These are phyloP conservation scores for Chelonus insularis DNA, from an alignment of 1,140 invertebrate species.

Conservation along the genomic window DNA sequence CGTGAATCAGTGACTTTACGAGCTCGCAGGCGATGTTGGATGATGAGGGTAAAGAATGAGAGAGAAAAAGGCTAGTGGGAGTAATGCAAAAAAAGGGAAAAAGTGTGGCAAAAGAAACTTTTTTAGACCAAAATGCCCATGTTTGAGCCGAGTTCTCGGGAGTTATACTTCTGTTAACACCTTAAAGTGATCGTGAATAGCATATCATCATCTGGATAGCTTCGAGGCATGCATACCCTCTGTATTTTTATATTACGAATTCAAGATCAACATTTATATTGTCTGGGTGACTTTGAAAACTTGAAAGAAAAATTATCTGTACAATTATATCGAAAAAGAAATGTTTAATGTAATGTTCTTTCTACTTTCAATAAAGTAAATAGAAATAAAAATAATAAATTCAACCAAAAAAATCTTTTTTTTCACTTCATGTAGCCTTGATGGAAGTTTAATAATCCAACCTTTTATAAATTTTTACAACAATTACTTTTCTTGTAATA, in stretches of 20 bases:
- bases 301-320: too few species aligned
- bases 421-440: too few species aligned
- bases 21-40: not conserved
- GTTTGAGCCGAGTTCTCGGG: conserved; percentile 11
- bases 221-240: not conserved
- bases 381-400: too few species aligned
- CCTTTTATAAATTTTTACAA: too few species aligned
- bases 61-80: not conserved
- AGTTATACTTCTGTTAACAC: conserved; percentile 17
- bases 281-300: too few species aligned
- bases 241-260: not conserved
- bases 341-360: too few species aligned
- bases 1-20: conserved; percentile 22
- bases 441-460: too few species aligned
- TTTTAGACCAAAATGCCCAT: not conserved
- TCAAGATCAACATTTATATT: too few species aligned
- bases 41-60: not conserved
- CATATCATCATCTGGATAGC: conserved; percentile 13
- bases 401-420: too few species aligned
- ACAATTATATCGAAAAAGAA: too few species aligned
- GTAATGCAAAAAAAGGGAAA: not conserved
- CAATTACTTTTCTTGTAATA: too few species aligned
- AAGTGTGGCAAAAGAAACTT: not conserved
- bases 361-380: too few species aligned
- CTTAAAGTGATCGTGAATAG: conserved; percentile 20